Conservation (phyloP, 2,113 vertebrate species). For the Ochotona princeps region DNA sequence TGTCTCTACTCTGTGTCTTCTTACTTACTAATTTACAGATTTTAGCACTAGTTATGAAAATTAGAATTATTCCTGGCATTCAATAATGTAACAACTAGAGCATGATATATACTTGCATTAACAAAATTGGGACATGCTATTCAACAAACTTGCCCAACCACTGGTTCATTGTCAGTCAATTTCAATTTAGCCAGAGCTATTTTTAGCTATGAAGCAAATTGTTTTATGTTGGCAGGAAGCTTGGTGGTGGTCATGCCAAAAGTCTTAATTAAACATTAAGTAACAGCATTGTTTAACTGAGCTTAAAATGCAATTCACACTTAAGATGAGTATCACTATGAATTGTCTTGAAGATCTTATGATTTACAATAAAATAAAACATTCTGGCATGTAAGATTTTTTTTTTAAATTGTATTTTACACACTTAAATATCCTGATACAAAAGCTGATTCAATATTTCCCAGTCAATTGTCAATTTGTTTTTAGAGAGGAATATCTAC, state of each 20-base stretch:
- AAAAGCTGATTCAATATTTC: not conserved
- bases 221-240: constrained; percentile 50
- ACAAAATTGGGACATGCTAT: constrained; percentile 50
- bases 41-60: constrained; percentile 34
- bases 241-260: constrained; percentile 34
- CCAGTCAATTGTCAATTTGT: not conserved
- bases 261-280: constrained; percentile 67
- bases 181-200: constrained; percentile 65
- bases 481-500: constrained; percentile 27
- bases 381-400: constrained; percentile 23
- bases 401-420: constrained; percentile 51
- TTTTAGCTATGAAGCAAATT: constrained; percentile 63
- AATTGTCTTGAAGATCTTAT: constrained; percentile 30
- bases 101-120: constrained; percentile 67
- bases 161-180: constrained; percentile 58
- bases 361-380: constrained; percentile 45
- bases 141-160: constrained; percentile 49
- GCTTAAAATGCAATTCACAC: not conserved
- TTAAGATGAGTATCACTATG: not conserved
- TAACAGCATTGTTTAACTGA: constrained; percentile 28
- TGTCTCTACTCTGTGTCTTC: not conserved
- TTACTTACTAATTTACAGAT: constrained; percentile 41
- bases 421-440: not conserved
- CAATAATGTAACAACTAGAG: constrained; percentile 40
- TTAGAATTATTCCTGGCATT: constrained; percentile 54